Conservation (phyloP, 2,888 invertebrate species). For the Volucella zonaria region DNA sequence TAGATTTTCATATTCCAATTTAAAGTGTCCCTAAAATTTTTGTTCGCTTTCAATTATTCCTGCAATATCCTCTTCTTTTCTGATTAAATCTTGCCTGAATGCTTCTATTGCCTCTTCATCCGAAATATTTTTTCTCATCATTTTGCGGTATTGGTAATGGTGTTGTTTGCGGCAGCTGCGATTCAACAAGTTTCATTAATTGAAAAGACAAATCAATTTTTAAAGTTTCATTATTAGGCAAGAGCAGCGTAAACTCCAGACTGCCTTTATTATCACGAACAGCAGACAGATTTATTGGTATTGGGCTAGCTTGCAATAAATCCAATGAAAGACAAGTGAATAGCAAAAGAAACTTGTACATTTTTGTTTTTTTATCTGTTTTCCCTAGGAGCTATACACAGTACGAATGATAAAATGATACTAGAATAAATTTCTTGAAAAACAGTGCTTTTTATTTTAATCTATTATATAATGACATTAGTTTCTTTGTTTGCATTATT, state of each 20-base stretch:
- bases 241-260: slow-evolving; percentile 1
- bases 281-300: slow-evolving; percentile 15
- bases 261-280: slow-evolving; percentile 12
- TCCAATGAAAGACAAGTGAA: no score
- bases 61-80: slow-evolving; percentile 52
- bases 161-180: no score
- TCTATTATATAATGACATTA: not conserved
- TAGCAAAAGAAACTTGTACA: no score
- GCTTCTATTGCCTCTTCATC: slow-evolving; percentile 60
- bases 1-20: slow-evolving; percentile 45
- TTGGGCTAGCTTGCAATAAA: not conserved
- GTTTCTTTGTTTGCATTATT: not conserved
- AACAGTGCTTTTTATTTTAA: not conserved
- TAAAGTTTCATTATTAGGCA: slow-evolving; percentile 26
- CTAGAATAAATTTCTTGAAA: not conserved
- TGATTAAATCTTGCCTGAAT: slow-evolving; percentile 56
- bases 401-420: not conserved
- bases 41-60: slow-evolving; percentile 62
- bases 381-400: no score
- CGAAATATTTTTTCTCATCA: slow-evolving; percentile 17
- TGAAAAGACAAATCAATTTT: slow-evolving; percentile 22
- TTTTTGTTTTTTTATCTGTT: not conserved
- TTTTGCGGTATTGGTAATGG: not conserved
- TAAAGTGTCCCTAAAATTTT: slow-evolving; percentile 59
- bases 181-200: slow-evolving; percentile 6